Conservation (phyloP, 30 jellyfish, hydroid and myxozoan species). For the Hydra vulgaris region DNA sequence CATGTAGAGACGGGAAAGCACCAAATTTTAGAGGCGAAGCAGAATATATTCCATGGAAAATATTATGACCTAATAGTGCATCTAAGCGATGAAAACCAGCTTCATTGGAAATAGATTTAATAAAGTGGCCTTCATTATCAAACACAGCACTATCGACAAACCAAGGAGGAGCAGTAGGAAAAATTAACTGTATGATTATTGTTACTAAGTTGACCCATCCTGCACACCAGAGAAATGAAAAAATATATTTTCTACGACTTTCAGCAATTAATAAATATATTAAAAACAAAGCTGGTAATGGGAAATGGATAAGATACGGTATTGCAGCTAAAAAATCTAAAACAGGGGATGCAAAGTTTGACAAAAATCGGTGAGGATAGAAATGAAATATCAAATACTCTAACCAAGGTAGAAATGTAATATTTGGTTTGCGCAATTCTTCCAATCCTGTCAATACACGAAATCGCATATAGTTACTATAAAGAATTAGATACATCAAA, state of each 20-base stretch:
- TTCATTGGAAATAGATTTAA: slow-evolving; percentile 74
- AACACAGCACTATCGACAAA: slow-evolving; percentile 94
- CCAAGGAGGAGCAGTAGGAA: slow-evolving; percentile 99
- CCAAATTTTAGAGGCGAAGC: slow-evolving; percentile 92
- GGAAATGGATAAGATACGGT: slow-evolving; percentile 84
- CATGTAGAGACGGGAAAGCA: slow-evolving; percentile 96
- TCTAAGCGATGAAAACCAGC: slow-evolving; percentile 96
- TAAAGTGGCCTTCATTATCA: slow-evolving; percentile 68
- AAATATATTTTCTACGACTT: slow-evolving; percentile 38
- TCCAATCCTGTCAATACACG: slow-evolving; percentile 78
- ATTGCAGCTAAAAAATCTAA: slow-evolving; percentile 90
- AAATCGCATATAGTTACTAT: slow-evolving; percentile 48
- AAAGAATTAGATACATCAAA: slow-evolving; percentile 42
- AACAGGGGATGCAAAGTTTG: slow-evolving; percentile 73
- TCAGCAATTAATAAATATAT: slow-evolving; percentile 51
- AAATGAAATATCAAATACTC: slow-evolving; percentile 78
- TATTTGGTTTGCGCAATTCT: slow-evolving; percentile 61
- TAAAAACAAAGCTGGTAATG: slow-evolving; percentile 80
- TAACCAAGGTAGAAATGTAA: slow-evolving; percentile 84
- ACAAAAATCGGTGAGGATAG: slow-evolving; percentile 78
- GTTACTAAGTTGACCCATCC: slow-evolving; percentile 91
- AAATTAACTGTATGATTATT: slow-evolving; percentile 51
- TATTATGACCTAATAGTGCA: slow-evolving; percentile 69
- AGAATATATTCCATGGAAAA: slow-evolving; percentile 83
- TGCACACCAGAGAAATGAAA: slow-evolving; percentile 93